phyloP scores from a whole-genome alignment of 2,888 invertebrate species.

The Coenonympha arcania region DNA sequence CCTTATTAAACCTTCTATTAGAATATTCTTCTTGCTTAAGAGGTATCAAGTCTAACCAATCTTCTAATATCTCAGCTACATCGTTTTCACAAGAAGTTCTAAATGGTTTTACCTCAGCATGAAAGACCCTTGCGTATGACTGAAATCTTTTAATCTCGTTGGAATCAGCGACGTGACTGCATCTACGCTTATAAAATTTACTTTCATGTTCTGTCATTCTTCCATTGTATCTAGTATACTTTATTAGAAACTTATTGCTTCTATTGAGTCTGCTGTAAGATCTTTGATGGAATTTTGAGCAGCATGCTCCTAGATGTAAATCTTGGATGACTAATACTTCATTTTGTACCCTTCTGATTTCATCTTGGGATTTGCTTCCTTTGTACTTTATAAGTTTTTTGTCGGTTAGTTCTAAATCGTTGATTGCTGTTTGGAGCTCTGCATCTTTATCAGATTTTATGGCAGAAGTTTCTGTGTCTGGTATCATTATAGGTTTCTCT shows the following conservation, averaged over 20 bases:
- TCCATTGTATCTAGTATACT: conserved; percentile 6
- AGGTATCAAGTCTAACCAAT: conserved; percentile 25
- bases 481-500: neutral
- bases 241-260: conserved; percentile 1
- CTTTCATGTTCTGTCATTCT: neutral
- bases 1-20: conserved; percentile 17
- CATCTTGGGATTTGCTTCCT: conserved; percentile 42
- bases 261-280: conserved; percentile 19
- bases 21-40: conserved; percentile 17
- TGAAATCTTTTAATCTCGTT: conserved; percentile 4
- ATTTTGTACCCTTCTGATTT: conserved; percentile 29
- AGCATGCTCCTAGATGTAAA: conserved; percentile 8
- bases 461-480: neutral
- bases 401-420: conserved; percentile 8
- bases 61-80: conserved; percentile 28
- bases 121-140: conserved; percentile 26
- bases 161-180: neutral
- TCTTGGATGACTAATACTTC: conserved; percentile 36
- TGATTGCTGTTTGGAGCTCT: conserved; percentile 15
- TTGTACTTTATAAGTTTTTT: conserved; percentile 17
- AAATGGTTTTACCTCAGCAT: conserved; percentile 2
- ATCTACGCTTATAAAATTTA: neutral
- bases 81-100: conserved; percentile 33
- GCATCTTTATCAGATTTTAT: neutral
- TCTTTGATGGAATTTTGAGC: conserved; percentile 30